phyloP scores from a whole-genome alignment of 2,113 vertebrate species.

The Lasiurus cinereus region DNA sequence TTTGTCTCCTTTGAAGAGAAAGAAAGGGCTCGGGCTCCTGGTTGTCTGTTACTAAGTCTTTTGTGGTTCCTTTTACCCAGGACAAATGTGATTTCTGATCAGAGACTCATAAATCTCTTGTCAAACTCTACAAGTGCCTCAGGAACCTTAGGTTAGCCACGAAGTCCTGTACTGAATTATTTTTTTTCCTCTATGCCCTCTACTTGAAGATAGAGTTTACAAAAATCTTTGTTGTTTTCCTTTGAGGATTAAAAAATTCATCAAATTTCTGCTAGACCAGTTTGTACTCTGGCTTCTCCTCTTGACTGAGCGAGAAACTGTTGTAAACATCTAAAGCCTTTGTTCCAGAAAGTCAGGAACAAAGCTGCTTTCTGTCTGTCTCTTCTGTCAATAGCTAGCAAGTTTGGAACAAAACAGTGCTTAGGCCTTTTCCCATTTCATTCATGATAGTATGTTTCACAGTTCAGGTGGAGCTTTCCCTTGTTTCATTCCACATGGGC shows the following conservation, averaged over 20 bases:
- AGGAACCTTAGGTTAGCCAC: slow-evolving; percentile 64
- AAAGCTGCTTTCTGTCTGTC: slow-evolving; percentile 68
- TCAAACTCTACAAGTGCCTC: slow-evolving; percentile 65
- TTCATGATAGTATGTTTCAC: slow-evolving; percentile 5
- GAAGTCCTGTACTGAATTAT: slow-evolving; percentile 53
- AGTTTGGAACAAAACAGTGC: slow-evolving; percentile 50
- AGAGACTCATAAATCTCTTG: slow-evolving; percentile 63
- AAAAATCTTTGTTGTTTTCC: slow-evolving; percentile 71
- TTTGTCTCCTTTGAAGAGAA: slow-evolving; percentile 46
- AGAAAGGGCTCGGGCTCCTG: not conserved
- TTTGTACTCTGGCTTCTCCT: slow-evolving; percentile 77
- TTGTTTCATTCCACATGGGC: not conserved
- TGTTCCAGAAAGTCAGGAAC: slow-evolving; percentile 72
- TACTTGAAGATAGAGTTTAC: slow-evolving; percentile 71
- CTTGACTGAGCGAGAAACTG: slow-evolving; percentile 77
- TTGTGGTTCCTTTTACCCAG: slow-evolving; percentile 13
- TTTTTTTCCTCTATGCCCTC: slow-evolving; percentile 64
- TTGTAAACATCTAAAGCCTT: slow-evolving; percentile 82
- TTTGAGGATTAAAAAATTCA: slow-evolving; percentile 79
- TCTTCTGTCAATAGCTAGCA: slow-evolving; percentile 64
- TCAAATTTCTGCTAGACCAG: slow-evolving; percentile 82
- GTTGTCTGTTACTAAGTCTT: slow-evolving; percentile 38
- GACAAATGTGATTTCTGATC: slow-evolving; percentile 66
- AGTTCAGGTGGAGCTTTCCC: not conserved
- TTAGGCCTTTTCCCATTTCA: slow-evolving; percentile 31